A percentile compares a stretch with the other conserved stretches of the same genome.
Evolutionary conservation across 1,140 invertebrate species (phyloP).

Genomic region (Hylaeus anthracinus): DNA sequence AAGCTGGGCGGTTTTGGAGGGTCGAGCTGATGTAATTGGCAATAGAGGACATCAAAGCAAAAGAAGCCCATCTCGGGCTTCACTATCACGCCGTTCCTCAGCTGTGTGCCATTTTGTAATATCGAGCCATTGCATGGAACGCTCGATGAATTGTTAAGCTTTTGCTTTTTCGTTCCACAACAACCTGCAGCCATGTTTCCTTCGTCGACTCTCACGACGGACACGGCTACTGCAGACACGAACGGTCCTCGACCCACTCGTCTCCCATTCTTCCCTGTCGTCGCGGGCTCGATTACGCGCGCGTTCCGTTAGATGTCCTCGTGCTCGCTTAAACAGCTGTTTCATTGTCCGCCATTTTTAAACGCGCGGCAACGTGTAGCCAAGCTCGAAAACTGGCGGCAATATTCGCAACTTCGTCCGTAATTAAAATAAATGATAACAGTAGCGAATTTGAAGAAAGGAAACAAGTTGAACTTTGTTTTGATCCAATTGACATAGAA

Average conservation of each 20-base stretch:
- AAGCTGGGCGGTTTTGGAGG: constrained; percentile 94
- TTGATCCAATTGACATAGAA: neutral
- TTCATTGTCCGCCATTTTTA: constrained; percentile 58
- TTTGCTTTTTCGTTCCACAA: constrained; percentile 94
- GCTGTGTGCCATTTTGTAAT: constrained; percentile 71
- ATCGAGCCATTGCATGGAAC: constrained; percentile 80
- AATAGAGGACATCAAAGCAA: constrained; percentile 98
- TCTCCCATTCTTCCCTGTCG: constrained; percentile 50
- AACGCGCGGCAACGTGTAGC: constrained; percentile 14
- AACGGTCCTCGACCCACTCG: constrained; percentile 35
- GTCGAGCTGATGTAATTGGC: constrained; percentile 95
- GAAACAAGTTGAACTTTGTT: neutral
- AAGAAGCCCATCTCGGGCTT: constrained; percentile 98
- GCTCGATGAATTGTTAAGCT: constrained; percentile 88
- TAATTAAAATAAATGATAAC: neutral
- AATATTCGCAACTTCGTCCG: neutral
- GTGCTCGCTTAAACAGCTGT: constrained; percentile 57
- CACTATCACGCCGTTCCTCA: constrained; percentile 84
- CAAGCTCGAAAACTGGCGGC: constrained; percentile 52
- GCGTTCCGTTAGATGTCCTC: constrained; percentile 65
- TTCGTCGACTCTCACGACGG: constrained; percentile 35
- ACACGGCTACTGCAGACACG: constrained; percentile 24
- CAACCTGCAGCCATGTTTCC: constrained; percentile 90
- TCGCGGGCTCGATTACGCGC: constrained; percentile 48
- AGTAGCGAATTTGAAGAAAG: neutral